Evolutionary conservation across 2,113 vertebrate species (phyloP).

Genomic region (Ploceus nigricollis): DNA sequence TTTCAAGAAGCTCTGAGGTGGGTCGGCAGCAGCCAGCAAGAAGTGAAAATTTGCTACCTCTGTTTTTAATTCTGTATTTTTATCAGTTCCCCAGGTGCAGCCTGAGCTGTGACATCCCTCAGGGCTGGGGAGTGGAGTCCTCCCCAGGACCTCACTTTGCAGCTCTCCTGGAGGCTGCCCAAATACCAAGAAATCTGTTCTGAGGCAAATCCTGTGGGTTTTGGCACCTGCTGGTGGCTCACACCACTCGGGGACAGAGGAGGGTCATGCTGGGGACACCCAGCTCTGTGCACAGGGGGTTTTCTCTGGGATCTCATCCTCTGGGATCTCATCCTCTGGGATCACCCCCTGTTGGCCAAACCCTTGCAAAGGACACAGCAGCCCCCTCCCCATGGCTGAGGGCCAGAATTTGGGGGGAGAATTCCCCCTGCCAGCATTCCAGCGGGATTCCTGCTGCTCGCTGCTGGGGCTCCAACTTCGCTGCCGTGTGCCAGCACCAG

Average conservation of each 20-base stretch:
- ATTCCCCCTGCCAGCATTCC: rapidly evolving
- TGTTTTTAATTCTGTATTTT: background rate
- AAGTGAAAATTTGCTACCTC: background rate
- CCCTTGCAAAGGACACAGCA: background rate
- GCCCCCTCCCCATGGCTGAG: background rate
- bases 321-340: background rate
- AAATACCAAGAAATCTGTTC: background rate
- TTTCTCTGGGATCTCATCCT: background rate
- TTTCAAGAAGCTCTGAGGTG: background rate
- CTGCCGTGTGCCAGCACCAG: background rate
- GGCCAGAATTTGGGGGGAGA: rapidly evolving
- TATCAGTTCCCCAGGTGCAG: background rate
- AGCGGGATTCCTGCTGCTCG: background rate
- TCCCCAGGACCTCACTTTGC: rapidly evolving
- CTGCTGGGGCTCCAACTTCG: background rate
- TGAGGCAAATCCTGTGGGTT: background rate
- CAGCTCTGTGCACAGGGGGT: rapidly evolving
- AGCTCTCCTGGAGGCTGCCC: background rate
- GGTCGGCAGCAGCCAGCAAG: rapidly evolving
- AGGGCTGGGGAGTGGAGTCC: background rate
- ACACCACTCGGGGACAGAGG: background rate
- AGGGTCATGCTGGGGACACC: background rate
- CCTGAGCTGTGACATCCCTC: rapidly evolving
- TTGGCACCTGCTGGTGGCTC: background rate
- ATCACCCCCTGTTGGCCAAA: rapidly evolving